phyloP scores from a whole-genome alignment of 1,140 invertebrate species.

The Cotesia typhae region DNA sequence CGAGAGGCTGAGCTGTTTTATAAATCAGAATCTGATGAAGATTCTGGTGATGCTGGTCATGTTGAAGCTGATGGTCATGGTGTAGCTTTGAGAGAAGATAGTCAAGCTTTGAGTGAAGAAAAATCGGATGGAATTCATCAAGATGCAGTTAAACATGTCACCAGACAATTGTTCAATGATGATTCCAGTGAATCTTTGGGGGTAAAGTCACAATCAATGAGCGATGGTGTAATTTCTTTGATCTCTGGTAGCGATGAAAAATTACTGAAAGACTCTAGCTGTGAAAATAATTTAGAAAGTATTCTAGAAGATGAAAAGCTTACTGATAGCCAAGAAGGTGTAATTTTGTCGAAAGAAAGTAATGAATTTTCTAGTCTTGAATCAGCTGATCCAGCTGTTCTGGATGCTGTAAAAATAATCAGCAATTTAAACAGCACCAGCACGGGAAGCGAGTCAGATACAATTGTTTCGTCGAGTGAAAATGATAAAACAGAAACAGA shows the following conservation, averaged over 20 bases:
- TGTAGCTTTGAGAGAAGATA: constrained; percentile 9
- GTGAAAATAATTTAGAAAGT: too few species aligned
- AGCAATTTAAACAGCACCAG: too few species aligned
- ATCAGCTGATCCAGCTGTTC: too few species aligned
- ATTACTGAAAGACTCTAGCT: too few species aligned
- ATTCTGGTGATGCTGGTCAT: constrained; percentile 50
- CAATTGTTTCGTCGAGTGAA: too few species aligned
- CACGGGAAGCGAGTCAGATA: too few species aligned
- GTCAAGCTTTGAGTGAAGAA: background rate
- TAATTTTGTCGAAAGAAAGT: background rate
- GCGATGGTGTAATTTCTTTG: background rate
- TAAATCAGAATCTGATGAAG: constrained; percentile 49
- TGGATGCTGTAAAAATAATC: too few species aligned
- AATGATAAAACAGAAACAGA: too few species aligned
- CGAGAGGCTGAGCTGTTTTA: constrained; percentile 61
- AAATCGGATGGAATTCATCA: background rate
- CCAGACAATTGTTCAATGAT: constrained; percentile 46
- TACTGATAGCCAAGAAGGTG: too few species aligned
- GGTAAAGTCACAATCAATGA: background rate
- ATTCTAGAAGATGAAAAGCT: too few species aligned
- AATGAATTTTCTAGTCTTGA: background rate
- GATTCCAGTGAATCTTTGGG: constrained; percentile 33
- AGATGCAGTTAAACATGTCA: constrained; percentile 17
- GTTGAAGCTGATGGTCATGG: background rate
- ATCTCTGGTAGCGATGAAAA: too few species aligned